Conservation (phyloP, 2,888 invertebrate species). For the Drosophila neotestacea region DNA sequence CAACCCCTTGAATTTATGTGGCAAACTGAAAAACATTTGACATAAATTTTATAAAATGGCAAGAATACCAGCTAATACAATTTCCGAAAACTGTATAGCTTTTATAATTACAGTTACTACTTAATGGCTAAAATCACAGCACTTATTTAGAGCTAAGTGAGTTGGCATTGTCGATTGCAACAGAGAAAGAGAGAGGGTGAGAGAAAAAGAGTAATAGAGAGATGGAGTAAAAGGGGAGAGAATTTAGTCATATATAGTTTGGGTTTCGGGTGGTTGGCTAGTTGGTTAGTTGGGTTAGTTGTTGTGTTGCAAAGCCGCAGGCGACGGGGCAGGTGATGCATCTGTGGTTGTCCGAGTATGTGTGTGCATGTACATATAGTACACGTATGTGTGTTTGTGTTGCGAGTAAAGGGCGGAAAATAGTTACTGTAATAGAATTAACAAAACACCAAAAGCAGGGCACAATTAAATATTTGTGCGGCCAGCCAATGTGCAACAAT, state of each 20-base stretch:
- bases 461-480: slow-evolving; percentile 68
- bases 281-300: slow-evolving; percentile 49
- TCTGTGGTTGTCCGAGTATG: slow-evolving; percentile 33
- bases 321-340: slow-evolving; percentile 56
- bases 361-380: slow-evolving; percentile 5
- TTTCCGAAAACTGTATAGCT: too few relatives aligned
- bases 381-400: slow-evolving; percentile 20
- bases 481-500: slow-evolving; percentile 38
- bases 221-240: neutral
- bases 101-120: too few relatives aligned
- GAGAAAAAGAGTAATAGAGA: neutral
- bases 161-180: slow-evolving; percentile 34
- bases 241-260: slow-evolving; percentile 27
- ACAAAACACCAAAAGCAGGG: slow-evolving; percentile 58
- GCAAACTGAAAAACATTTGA: too few relatives aligned
- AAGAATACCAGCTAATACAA: too few relatives aligned
- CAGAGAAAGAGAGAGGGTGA: neutral
- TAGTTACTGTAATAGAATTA: slow-evolving; percentile 68
- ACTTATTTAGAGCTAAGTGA: slow-evolving; percentile 9
- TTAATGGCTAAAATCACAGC: too few relatives aligned
- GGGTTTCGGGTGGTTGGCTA: slow-evolving; percentile 22
- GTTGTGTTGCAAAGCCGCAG: slow-evolving; percentile 34
- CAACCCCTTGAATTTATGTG: too few relatives aligned
- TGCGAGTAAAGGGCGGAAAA: slow-evolving; percentile 48
- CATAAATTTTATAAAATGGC: too few relatives aligned